Evolutionary conservation across 2,888 invertebrate genomes (phyloP).

Genomic region (Hipparchia sbordonii): DNA sequence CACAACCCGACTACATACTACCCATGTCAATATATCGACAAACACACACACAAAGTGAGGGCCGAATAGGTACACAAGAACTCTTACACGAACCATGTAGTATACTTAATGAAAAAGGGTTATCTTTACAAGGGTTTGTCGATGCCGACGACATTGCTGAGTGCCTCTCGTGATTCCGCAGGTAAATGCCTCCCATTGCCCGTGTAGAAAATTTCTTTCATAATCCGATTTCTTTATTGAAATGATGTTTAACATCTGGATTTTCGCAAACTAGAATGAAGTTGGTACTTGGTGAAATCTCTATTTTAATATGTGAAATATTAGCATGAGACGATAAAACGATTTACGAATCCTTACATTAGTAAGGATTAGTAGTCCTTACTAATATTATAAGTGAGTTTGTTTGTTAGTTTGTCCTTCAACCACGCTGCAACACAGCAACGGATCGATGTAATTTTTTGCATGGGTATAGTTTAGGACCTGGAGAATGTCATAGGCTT

Average conservation of each 20-base stretch:
- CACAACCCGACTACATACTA: constrained; percentile 3
- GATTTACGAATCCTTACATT: no score
- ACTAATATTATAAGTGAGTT: no score
- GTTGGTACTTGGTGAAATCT: no score
- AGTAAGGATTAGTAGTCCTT: no score
- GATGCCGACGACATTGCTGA: constrained; percentile 41
- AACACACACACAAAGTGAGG: constrained; percentile 1
- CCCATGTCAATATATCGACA: constrained; percentile 7
- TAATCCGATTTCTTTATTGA: constrained; percentile 22
- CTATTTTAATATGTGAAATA: no score
- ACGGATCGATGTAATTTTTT: no score
- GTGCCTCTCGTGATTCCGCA: constrained; percentile 43
- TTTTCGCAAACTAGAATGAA: background rate
- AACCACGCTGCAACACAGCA: no score
- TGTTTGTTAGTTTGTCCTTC: no score
- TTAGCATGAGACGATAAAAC: no score
- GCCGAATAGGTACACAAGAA: constrained; percentile 15
- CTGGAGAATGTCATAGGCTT: no score
- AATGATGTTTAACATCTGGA: constrained; percentile 2
- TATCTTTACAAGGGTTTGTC: constrained; percentile 43
- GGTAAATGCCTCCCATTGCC: constrained; percentile 42
- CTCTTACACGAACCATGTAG: constrained; percentile 39
- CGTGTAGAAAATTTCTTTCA: constrained; percentile 35
- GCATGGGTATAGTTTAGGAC: no score
- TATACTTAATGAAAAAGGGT: constrained; percentile 48